phyloP scores from a whole-genome alignment of 1,140 invertebrate genomes.

The Ectropis grisescens region DNA sequence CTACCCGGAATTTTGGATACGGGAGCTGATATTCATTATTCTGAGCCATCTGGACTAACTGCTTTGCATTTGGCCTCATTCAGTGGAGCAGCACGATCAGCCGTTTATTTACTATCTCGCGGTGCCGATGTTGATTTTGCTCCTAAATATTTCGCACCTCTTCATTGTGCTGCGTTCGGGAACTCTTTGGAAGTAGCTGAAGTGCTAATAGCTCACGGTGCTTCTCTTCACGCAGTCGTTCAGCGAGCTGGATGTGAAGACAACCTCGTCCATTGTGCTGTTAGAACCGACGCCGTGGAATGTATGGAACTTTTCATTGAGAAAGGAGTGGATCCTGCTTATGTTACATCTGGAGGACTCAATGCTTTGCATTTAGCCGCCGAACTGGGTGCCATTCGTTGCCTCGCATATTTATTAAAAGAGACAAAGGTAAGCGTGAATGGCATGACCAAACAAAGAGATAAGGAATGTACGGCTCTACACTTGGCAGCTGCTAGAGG shows the following conservation, averaged over 20 bases:
- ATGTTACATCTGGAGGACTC: constrained; percentile 67
- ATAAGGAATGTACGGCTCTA: constrained; percentile 75
- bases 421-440: constrained; percentile 61
- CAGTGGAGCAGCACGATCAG: constrained; percentile 68
- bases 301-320: constrained; percentile 71
- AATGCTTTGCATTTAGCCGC: constrained; percentile 74
- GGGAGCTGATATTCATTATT: constrained; percentile 69
- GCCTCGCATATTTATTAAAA: constrained; percentile 67
- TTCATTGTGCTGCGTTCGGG: constrained; percentile 73
- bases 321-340: constrained; percentile 65
- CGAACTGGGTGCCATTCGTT: constrained; percentile 69
- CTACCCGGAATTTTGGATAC: constrained; percentile 56
- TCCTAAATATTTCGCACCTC: constrained; percentile 68
- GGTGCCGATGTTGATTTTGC: constrained; percentile 69
- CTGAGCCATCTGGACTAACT: constrained; percentile 67
- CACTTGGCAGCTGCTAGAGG: constrained; percentile 78
- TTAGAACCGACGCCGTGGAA: constrained; percentile 68
- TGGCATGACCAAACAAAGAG: constrained; percentile 50
- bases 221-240: constrained; percentile 55
- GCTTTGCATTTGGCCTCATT: constrained; percentile 73
- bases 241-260: constrained; percentile 62
- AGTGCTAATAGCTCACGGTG: constrained; percentile 65
- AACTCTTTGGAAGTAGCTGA: constrained; percentile 68
- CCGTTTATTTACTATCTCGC: constrained; percentile 68
- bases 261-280: constrained; percentile 72